A percentile compares a stretch with the other conserved stretches of the same genome.
These are phyloP conservation scores for Phoxinus phoxinus DNA, from an alignment of 2,113 vertebrate species.

Conservation along the genomic window DNA sequence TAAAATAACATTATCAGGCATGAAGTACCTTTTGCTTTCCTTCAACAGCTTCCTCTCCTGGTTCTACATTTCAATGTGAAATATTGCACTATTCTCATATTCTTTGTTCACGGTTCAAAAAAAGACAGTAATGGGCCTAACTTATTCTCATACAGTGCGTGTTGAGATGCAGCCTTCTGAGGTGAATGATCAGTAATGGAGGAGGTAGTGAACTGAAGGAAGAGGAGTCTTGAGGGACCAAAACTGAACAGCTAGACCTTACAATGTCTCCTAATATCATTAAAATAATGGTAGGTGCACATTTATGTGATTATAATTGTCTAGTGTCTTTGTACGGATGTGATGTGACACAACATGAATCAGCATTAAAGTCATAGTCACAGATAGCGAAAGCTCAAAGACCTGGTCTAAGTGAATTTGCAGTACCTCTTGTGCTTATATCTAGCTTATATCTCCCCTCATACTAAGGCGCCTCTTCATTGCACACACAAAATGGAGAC, in stretches of 20 bases:
- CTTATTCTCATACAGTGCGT: not conserved
- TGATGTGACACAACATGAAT: slow-evolving; percentile 32
- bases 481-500: slow-evolving; percentile 65
- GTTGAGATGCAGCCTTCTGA: not conserved
- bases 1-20: slow-evolving; percentile 54
- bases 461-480: slow-evolving; percentile 53
- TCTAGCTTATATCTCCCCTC: not conserved
- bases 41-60: slow-evolving; percentile 59
- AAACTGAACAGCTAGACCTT: not conserved
- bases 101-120: slow-evolving; percentile 64
- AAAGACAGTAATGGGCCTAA: not conserved
- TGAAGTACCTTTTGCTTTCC: slow-evolving; percentile 59
- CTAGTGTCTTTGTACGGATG: slow-evolving; percentile 21
- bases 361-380: slow-evolving; percentile 28
- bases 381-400: not conserved
- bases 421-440: slow-evolving; percentile 66
- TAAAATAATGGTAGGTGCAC: slow-evolving; percentile 16
- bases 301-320: not conserved
- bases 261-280: slow-evolving; percentile 19
- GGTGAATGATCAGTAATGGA: slow-evolving; percentile 5
- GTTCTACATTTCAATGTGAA: slow-evolving; percentile 70
- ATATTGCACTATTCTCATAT: slow-evolving; percentile 79
- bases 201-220: slow-evolving; percentile 57
- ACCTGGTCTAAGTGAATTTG: slow-evolving; percentile 17
- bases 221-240: slow-evolving; percentile 1